These are phyloP conservation scores for Nibea albiflora DNA, from an alignment of 2,113 vertebrate genomes.

Conservation along the genomic window DNA sequence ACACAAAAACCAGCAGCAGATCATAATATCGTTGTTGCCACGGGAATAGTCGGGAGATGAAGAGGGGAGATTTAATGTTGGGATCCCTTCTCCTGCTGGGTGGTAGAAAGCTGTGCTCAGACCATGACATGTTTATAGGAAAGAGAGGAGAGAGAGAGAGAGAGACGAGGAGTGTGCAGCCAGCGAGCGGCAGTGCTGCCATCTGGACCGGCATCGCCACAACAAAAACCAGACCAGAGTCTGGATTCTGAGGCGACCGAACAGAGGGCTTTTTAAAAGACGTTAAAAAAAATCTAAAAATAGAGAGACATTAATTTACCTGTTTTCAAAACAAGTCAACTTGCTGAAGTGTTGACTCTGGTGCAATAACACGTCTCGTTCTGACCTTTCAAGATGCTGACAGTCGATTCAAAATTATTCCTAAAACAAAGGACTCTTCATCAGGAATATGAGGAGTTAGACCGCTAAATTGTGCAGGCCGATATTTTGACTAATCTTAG, in stretches of 20 bases:
- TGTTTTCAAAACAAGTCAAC: not conserved
- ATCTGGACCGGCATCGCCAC: not conserved
- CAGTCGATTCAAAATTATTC: too few species aligned
- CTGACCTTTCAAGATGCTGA: not conserved
- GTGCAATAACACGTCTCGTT: not conserved
- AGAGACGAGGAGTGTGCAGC: not conserved
- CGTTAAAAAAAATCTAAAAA: not conserved
- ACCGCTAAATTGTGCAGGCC: not conserved
- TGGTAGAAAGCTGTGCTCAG: not conserved
- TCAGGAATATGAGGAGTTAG: not conserved
- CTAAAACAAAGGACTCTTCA: too few species aligned
- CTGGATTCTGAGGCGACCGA: not conserved
- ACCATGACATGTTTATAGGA: slow-evolving; percentile 34
- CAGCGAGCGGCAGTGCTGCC: not conserved
- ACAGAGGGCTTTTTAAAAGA: not conserved
- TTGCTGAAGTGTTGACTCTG: not conserved
- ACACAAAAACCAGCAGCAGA: not conserved
- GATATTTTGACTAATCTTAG: not conserved
- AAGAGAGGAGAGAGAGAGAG: not conserved
- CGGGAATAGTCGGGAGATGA: slow-evolving; percentile 3
- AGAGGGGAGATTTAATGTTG: not conserved
- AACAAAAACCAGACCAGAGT: slow-evolving; percentile 19
- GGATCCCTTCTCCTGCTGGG: slow-evolving; percentile 23
- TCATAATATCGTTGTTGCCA: slow-evolving; percentile 34
- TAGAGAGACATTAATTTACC: not conserved